Evolutionary conservation across 2,797 vertebrate genomes (phyloP).

Genomic region (Ceryle rudis): DNA sequence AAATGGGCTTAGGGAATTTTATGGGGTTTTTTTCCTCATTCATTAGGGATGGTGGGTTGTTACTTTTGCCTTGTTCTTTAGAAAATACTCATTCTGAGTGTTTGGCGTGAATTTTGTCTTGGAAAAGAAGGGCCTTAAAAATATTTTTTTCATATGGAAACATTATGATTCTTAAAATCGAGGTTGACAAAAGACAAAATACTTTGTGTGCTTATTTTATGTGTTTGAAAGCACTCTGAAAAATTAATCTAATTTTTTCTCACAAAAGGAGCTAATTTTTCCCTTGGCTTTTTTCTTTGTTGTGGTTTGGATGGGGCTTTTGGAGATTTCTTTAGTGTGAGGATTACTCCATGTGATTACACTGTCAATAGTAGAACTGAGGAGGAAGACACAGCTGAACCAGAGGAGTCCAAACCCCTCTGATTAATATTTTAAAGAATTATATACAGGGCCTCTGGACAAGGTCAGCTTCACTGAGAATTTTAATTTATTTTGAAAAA

Average conservation of each 20-base stretch:
- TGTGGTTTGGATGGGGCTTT: not conserved
- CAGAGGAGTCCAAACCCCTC: not conserved
- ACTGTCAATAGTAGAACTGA: not conserved
- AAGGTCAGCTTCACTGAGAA: not conserved
- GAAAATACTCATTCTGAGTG: not conserved
- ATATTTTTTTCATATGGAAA: not conserved
- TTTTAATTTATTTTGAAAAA: not conserved
- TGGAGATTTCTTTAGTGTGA: not conserved
- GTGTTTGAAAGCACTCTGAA: not conserved
- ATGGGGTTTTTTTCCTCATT: not conserved
- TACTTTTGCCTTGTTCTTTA: not conserved
- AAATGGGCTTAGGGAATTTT: not conserved
- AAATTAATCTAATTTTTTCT: not conserved
- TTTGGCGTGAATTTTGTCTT: not conserved
- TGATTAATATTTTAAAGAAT: not conserved
- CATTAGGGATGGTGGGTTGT: not conserved
- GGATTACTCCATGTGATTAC: not conserved
- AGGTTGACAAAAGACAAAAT: not conserved
- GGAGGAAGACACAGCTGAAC: not conserved
- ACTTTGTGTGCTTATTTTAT: not conserved
- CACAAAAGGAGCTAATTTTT: not conserved
- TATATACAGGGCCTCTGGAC: not conserved
- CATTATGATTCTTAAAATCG: not conserved
- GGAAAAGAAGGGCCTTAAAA: not conserved
- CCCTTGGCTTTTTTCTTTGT: not conserved